A percentile compares a stretch with the other conserved stretches of the same genome.
Evolutionary conservation across 2,888 invertebrate species (phyloP).

Genomic region (Anoplius nigerrimus): DNA sequence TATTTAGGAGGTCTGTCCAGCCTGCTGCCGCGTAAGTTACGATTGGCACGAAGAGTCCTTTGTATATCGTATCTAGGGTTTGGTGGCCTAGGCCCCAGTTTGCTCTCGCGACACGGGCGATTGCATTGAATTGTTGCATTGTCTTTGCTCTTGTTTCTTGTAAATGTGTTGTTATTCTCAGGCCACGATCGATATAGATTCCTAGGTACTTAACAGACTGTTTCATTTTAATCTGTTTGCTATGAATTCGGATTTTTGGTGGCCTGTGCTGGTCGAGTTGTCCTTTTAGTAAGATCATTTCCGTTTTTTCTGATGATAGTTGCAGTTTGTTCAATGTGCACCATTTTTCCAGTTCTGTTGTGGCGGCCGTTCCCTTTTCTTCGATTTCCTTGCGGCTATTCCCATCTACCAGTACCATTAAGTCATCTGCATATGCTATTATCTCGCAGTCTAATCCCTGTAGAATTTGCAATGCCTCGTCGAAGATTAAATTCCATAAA

Average conservation of each 20-base stretch:
- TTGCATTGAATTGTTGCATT: neutral
- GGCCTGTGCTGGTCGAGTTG: neutral
- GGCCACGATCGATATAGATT: too few species aligned
- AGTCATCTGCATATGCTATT: slow-evolving; percentile 37
- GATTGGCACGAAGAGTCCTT: slow-evolving; percentile 26
- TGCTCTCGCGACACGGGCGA: slow-evolving; percentile 8
- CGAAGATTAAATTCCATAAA: slow-evolving; percentile 33
- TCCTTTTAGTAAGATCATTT: slow-evolving; percentile 21
- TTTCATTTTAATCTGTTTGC: neutral
- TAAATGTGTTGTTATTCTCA: slow-evolving; percentile 19
- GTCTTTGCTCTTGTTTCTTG: slow-evolving; percentile 7
- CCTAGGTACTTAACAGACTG: too few species aligned
- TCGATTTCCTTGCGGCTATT: slow-evolving; percentile 6
- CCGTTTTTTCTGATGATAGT: slow-evolving; percentile 19
- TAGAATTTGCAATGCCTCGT: slow-evolving; percentile 8
- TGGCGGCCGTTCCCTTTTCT: neutral
- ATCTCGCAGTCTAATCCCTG: neutral
- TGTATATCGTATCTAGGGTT: slow-evolving; percentile 20
- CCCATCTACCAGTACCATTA: neutral
- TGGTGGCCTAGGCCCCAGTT: slow-evolving; percentile 32
- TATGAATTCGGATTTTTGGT: slow-evolving; percentile 8
- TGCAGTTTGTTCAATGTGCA: slow-evolving; percentile 15
- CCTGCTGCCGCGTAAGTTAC: slow-evolving; percentile 29
- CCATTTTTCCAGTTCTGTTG: neutral
- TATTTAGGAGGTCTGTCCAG: slow-evolving; percentile 19